Evolutionary conservation across 2,797 vertebrate species (phyloP).

Genomic region (Ctenochaetus hawaiiensis): DNA sequence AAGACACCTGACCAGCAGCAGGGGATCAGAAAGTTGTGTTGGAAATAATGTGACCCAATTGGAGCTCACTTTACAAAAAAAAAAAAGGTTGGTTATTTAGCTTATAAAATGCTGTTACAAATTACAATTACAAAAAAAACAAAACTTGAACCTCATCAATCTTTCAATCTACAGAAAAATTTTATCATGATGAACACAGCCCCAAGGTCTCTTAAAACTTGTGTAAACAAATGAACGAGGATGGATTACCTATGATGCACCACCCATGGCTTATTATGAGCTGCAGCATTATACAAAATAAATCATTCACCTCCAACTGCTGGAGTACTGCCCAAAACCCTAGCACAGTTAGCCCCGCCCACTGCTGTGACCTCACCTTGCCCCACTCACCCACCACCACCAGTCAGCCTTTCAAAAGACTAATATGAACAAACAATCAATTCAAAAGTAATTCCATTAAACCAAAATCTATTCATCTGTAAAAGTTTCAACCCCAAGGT

Average conservation of each 20-base stretch:
- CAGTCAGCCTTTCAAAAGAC: slow-evolving; percentile 1
- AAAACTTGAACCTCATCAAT: background rate
- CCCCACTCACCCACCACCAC: slow-evolving; percentile 2
- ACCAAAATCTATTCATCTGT: slow-evolving; percentile 3
- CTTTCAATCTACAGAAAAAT: slow-evolving; percentile 15
- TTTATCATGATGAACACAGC: background rate
- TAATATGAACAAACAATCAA: background rate
- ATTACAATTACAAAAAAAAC: no score
- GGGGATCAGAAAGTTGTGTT: background rate
- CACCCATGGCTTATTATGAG: slow-evolving; percentile 6
- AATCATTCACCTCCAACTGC: slow-evolving; percentile 2
- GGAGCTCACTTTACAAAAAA: background rate
- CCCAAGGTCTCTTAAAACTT: slow-evolving; percentile 3
- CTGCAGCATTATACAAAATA: background rate
- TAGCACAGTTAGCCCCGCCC: background rate
- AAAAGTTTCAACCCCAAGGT: background rate
- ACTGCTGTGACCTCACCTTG: background rate
- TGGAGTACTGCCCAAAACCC: slow-evolving; percentile 6
- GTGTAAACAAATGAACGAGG: background rate
- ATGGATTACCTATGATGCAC: slow-evolving; percentile 12
- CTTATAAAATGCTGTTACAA: no score
- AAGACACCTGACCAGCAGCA: slow-evolving; percentile 12
- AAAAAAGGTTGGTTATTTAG: background rate
- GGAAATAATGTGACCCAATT: background rate
- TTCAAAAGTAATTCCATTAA: background rate